Evolutionary conservation across 2,888 invertebrate genomes (phyloP).

Genomic region (Apotomis capreana): DNA sequence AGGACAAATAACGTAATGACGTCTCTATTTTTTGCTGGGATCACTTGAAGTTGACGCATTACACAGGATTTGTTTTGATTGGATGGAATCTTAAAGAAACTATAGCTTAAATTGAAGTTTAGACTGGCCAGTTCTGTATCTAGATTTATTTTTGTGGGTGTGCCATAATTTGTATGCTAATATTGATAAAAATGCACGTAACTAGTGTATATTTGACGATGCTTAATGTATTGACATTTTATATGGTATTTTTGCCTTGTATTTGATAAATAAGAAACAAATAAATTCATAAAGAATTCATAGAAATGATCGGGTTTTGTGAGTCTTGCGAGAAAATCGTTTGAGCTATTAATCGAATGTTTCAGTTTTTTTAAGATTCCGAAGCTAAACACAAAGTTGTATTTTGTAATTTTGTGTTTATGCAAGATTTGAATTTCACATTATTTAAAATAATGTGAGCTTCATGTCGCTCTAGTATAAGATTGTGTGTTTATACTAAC

Average conservation of each 20-base stretch:
- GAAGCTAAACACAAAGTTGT: constrained; percentile 46
- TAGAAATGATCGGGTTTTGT: too few relatives aligned
- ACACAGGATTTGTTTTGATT: constrained; percentile 43
- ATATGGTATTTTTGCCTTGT: too few relatives aligned
- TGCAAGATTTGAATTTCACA: constrained; percentile 9
- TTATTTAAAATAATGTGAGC: constrained; percentile 47
- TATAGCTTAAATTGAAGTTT: constrained; percentile 5
- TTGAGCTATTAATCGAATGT: neutral
- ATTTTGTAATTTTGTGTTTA: constrained; percentile 46
- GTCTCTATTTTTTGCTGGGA: neutral
- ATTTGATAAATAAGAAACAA: too few relatives aligned
- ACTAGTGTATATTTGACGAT: too few relatives aligned
- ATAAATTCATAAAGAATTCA: too few relatives aligned
- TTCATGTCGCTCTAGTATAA: constrained; percentile 55
- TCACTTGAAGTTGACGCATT: constrained; percentile 7
- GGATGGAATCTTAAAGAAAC: constrained; percentile 45
- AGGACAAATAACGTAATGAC: constrained; percentile 23
- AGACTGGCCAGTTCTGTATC: neutral
- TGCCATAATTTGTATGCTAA: too few relatives aligned
- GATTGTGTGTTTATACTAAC: constrained; percentile 72
- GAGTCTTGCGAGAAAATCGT: too few relatives aligned
- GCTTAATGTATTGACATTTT: too few relatives aligned
- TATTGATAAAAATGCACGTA: too few relatives aligned
- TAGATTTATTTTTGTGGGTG: neutral
- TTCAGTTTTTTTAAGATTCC: constrained; percentile 47